Conservation (phyloP, 2,113 vertebrate genomes). For the Ailuropoda melanoleuca region DNA sequence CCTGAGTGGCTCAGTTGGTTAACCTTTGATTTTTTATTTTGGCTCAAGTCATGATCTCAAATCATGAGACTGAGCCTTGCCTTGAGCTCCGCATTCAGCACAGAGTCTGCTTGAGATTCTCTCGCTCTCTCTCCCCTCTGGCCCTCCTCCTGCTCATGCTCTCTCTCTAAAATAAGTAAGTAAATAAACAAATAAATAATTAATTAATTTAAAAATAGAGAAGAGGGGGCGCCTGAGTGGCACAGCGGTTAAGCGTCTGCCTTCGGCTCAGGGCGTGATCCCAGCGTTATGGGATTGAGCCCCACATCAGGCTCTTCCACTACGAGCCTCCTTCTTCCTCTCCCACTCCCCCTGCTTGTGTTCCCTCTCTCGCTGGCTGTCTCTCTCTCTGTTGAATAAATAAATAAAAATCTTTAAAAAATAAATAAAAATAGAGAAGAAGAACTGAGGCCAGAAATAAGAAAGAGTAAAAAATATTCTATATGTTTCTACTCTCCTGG, state of each 20-base stretch:
- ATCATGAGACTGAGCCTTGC: neutral
- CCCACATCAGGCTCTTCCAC: too few relatives aligned
- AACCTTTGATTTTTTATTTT: neutral
- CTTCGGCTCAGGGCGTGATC: too few relatives aligned
- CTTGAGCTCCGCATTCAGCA: neutral
- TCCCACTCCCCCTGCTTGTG: too few relatives aligned
- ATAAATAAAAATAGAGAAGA: neutral
- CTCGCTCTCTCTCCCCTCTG: neutral
- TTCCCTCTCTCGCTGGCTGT: too few relatives aligned
- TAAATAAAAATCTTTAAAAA: too few relatives aligned
- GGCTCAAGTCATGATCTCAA: neutral
- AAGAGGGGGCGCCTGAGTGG: too few relatives aligned
- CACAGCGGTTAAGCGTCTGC: too few relatives aligned
- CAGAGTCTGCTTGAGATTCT: neutral
- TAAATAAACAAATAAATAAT: too few relatives aligned
- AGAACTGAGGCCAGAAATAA: neutral
- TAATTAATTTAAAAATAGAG: too few relatives aligned
- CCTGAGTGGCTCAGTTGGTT: neutral
- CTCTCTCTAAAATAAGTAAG: neutral
- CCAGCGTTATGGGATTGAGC: too few relatives aligned
- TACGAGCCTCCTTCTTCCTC: too few relatives aligned
- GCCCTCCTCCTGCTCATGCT: neutral
- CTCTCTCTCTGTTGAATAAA: too few relatives aligned
- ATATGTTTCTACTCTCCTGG: rapidly evolving
- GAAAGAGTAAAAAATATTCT: neutral